These are phyloP conservation scores for Vimba vimba DNA, from an alignment of 2,113 vertebrate species.

Conservation along the genomic window DNA sequence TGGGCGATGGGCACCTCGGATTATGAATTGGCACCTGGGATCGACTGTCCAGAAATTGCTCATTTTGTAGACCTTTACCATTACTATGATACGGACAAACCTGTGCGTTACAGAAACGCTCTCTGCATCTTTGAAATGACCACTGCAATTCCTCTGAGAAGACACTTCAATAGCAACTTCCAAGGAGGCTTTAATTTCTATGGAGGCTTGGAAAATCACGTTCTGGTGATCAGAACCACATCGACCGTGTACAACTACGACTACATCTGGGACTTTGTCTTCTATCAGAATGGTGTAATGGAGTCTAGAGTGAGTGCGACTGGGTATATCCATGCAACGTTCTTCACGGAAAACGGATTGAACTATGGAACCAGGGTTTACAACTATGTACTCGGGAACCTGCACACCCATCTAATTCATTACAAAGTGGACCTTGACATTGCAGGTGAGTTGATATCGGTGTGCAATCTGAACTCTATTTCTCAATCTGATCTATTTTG, in stretches of 20 bases:
- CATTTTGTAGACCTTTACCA: conserved; percentile 84
- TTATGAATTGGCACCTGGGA: conserved; percentile 83
- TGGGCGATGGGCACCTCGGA: conserved; percentile 85
- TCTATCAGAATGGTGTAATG: conserved; percentile 89
- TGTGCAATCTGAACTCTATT: neutral
- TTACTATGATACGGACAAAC: conserved; percentile 81
- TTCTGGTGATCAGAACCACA: conserved; percentile 85
- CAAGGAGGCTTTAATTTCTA: conserved; percentile 84
- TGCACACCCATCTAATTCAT: conserved; percentile 90
- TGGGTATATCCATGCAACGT: conserved; percentile 87
- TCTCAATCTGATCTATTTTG: neutral
- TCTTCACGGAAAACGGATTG: conserved; percentile 83
- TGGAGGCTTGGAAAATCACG: conserved; percentile 81
- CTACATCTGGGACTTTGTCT: conserved; percentile 92
- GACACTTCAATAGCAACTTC: conserved; percentile 86
- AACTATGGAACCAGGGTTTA: conserved; percentile 84
- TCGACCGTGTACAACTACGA: conserved; percentile 95
- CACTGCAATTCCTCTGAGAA: conserved; percentile 81
- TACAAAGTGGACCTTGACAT: conserved; percentile 93
- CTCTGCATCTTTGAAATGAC: conserved; percentile 91
- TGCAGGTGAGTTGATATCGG: conserved; percentile 75
- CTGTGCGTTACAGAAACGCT: conserved; percentile 73
- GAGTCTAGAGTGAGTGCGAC: conserved; percentile 89
- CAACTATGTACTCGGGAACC: conserved; percentile 85
- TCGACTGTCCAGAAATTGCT: conserved; percentile 88